Conservation (phyloP, 2,888 invertebrate genomes). For the Catocala nupta region DNA sequence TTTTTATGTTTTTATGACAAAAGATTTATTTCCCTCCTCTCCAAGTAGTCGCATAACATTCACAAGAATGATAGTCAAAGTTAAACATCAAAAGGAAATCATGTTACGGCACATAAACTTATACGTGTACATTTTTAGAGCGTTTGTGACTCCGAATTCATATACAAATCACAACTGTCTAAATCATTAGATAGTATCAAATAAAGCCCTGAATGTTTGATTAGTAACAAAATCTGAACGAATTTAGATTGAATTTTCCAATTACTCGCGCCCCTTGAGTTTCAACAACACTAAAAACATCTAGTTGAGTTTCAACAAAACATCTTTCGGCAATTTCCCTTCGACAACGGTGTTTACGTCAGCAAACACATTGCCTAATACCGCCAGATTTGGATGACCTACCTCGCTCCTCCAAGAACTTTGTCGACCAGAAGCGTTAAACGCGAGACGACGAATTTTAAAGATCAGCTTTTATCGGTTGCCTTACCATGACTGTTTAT, state of each 20-base stretch:
- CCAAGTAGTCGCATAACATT: conserved; percentile 32
- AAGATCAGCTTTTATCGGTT: conserved; percentile 71
- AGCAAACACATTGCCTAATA: conserved; percentile 65
- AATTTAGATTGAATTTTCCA: conserved; percentile 71
- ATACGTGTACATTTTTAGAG: conserved; percentile 21
- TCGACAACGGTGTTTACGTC: conserved; percentile 67
- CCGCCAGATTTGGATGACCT: conserved; percentile 60
- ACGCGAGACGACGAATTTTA: conserved; percentile 54
- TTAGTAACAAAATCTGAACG: conserved; percentile 58
- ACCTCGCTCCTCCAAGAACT: conserved; percentile 30
- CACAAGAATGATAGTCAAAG: conserved; percentile 41
- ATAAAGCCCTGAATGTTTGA: conserved; percentile 38
- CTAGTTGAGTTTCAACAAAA: conserved; percentile 61
- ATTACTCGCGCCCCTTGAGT: conserved; percentile 62
- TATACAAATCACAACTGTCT: too few relatives aligned
- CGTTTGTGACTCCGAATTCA: conserved; percentile 5
- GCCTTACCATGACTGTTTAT: conserved; percentile 68
- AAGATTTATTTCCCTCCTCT: conserved; percentile 39
- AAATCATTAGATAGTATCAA: too few relatives aligned
- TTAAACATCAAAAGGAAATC: conserved; percentile 39
- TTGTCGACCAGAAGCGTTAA: conserved; percentile 29
- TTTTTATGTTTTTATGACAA: conserved; percentile 40
- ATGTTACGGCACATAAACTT: conserved; percentile 24
- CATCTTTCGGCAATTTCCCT: conserved; percentile 73
- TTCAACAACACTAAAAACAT: conserved; percentile 63